Evolutionary conservation across 2,888 invertebrate genomes (phyloP).

Genomic region (Steromphala cineraria): DNA sequence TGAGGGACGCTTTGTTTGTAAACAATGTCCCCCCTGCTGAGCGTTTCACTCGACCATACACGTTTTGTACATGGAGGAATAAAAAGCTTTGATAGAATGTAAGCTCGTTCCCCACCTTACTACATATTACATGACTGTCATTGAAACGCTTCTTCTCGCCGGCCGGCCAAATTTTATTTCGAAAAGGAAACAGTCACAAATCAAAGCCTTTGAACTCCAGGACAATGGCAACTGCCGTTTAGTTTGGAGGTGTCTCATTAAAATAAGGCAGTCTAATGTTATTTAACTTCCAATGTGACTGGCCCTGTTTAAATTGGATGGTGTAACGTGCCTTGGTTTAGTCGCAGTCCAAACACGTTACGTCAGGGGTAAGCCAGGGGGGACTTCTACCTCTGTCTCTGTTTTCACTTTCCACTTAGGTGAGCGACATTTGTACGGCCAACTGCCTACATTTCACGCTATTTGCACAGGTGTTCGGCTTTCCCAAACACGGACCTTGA

Average conservation of each 20-base stretch:
- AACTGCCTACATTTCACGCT: constrained; percentile 2
- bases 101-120: neutral
- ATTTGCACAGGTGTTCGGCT: constrained; percentile 20
- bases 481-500: neutral
- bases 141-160: neutral
- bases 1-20: too few relatives aligned
- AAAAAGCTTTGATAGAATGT: too few relatives aligned
- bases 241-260: neutral
- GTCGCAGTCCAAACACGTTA: neutral
- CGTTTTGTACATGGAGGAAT: too few relatives aligned
- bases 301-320: neutral
- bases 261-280: constrained; percentile 1
- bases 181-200: constrained; percentile 16
- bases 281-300: constrained; percentile 1
- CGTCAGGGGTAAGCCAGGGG: neutral
- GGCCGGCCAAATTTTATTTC: neutral
- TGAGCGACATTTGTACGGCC: constrained; percentile 1
- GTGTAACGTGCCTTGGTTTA: neutral
- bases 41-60: too few relatives aligned
- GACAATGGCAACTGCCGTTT: neutral
- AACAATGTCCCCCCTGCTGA: neutral
- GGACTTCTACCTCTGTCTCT: neutral
- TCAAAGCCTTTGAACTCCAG: neutral
- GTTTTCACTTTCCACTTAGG: constrained; percentile 3
- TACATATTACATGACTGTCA: neutral